Evolutionary conservation across 2,113 vertebrate species (phyloP), one percentile per base, ranked within the genome.

Genomic region (Crocuta crocuta): DNA sequence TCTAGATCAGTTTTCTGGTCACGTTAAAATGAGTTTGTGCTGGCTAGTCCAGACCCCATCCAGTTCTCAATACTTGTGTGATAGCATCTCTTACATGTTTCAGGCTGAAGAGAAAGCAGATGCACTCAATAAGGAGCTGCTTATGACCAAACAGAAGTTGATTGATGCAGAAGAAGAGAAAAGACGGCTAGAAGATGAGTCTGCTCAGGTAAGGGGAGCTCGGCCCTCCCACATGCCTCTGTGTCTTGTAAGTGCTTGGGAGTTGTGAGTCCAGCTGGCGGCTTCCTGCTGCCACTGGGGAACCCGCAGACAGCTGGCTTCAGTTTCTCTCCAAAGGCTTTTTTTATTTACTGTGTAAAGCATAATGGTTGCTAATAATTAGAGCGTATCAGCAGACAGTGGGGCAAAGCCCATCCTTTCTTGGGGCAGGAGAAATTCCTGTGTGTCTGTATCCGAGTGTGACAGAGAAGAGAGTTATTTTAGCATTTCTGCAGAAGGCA

Each of bases 81-180:
- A 89, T 53, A 24, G 23, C 39, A 1, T 73, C 11, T 39, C 39
- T 91, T 91, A 8, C 48, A 61, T 79, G 45, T 98, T 98, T n/a
- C 97, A 99, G 99, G 99, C 99, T 0, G 99, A 99, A 97, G 99
- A 99, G 90, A 99, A 99, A 98, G 99, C 99, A 35, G 99, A 99
- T 43, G 99, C 99, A 16, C 98, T 99, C 90, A 99, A 99, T 98
- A 99, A 99, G 98, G 99, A 99, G 96, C 98, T 99, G 91, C 99
- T 99, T 83, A 99, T 99, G 99, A 99, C 99, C 98, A 99, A 99
- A 98, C 99, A 99, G 98, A 99, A 99, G 97, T 90, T 99, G 97
- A 99, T 99, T 66, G 99, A 99, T 88, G 99, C 99, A 0, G 99
- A 99, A 96, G 99, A 99, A 19, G 99, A 99, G 98, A 99, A 99